Evolutionary conservation across 2,113 vertebrate genomes (phyloP).

Genomic region (Sturnus vulgaris): DNA sequence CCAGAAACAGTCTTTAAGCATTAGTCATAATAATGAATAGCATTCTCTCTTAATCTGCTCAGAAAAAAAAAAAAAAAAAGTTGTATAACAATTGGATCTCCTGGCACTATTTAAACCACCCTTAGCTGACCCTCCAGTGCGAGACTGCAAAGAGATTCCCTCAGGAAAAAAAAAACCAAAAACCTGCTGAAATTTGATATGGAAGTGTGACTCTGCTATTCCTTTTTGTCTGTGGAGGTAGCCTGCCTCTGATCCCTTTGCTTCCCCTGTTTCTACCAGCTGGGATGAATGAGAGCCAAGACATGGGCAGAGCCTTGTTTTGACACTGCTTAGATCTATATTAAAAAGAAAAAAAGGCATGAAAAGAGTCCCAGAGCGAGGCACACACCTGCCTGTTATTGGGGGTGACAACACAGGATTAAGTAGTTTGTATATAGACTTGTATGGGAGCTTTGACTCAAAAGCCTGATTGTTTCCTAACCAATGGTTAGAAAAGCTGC

Average conservation of each 20-base stretch:
- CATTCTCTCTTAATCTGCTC: conserved; percentile 63
- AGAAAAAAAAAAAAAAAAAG: not conserved
- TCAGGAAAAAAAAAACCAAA: not conserved
- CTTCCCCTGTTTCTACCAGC: not conserved
- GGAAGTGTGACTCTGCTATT: not conserved
- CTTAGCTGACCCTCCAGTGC: not conserved
- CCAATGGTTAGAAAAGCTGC: conserved; percentile 63
- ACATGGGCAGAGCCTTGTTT: conserved; percentile 4
- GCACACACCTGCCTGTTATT: conserved; percentile 64
- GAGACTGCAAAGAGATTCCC: conserved; percentile 15
- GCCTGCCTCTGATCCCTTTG: not conserved
- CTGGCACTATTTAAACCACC: conserved; percentile 27
- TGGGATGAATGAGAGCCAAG: not conserved
- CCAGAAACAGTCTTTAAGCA: conserved; percentile 56
- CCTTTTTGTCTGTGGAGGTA: not conserved
- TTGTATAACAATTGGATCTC: conserved; percentile 57
- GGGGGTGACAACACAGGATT: conserved; percentile 60
- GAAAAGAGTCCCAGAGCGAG: conserved; percentile 20
- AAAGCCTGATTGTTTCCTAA: conserved; percentile 60
- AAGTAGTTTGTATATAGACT: conserved; percentile 59
- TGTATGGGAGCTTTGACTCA: conserved; percentile 43
- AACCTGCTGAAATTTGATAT: not conserved
- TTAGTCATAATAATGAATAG: conserved; percentile 60
- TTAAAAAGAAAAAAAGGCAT: not conserved
- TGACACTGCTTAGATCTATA: conserved; percentile 5